Evolutionary conservation across 2,113 vertebrate species (phyloP), one percentile per base, ranked within the genome.

Genomic region (Crocuta crocuta): DNA sequence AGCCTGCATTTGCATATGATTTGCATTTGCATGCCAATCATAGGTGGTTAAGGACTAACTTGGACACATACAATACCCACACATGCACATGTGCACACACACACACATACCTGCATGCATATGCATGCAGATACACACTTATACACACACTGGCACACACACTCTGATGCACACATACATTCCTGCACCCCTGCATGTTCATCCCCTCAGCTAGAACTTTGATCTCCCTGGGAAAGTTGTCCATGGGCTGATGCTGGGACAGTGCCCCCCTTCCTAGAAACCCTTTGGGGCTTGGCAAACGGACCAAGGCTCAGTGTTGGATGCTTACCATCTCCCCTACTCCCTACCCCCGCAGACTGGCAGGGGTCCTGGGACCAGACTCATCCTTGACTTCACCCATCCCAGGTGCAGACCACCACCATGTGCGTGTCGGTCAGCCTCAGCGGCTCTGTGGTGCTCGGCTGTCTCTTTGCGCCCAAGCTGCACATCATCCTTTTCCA

Each of bases 371-470:
- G 3, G 70, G 45, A 17, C 61, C 7, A 6, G 58, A 33, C 81
- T 91, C 81, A 26, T 53, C 11, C 12, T 35, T 35, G 78, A 33
- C 82, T 50, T n/a, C 68, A 4, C 35, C 73, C 88, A 2, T 79
- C 68, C 7, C 99, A 99, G 99, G 99, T 99, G 61, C 99, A 99
- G 99, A 99, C 99, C 90, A 99, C 99, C 91, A 99, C 99, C 95
- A 99, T 99, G 99, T 99, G 99, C 23, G 99, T 99, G 98, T 99
- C 99, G 0, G 99, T 99, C 97, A 99, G 99, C 96, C 99, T 99
- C 98, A 99, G 99, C 0, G 99, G 99, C 78, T 99, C 99, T 0
- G 99, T 99, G 98, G 99, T 99, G 83, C 99, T 99, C 0, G 99
- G 99, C 96, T 98, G 97, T 61, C 97, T 97, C 63, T 98, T 98